Evolutionary conservation across 92 coral and sea anemone species (phyloP), one percentile per base, ranked within the genome.

Genomic region (Chrysogorgia sp.): DNA sequence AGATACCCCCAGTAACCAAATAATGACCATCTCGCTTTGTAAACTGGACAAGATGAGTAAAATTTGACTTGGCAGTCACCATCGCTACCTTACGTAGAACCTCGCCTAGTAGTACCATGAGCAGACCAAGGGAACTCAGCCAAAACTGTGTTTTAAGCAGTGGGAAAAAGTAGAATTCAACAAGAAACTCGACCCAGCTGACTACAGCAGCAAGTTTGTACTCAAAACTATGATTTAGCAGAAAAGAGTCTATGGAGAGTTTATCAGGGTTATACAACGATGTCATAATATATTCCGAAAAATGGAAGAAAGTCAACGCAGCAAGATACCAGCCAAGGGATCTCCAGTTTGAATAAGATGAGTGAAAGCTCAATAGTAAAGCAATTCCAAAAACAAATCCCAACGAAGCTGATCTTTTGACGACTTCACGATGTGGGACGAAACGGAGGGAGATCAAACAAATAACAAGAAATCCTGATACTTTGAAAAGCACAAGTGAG

Each of bases 1-100:
- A 94, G 9, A 94, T 88, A 0, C 98, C 98, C 74, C 76, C 61
- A 0, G 97, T 89, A 10, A 94, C 96, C 28, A 94, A 80, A 2
- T 85, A 89, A 58, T 94, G 98, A 10, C 75, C 77, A 10, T 79
- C 90, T 34, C 82, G 93, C 79, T 91, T 94, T 34, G 71, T 85
- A 29, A 67, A 84, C 72, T 91, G 94, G 33, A 94, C 91, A 48
- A 89, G 20, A 41, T 94, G 98, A 0, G 98, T 82, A 34, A 94
- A 94, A 64, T 92, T 94, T 0, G 98, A 88, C 71, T 91, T 86
- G 3, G 98, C 98, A 25, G 98, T 94, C 29, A 89, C 65, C 98
- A 94, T 94, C 7, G 98, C 97, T 0, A 94, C 75, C 50, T 94
- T 94, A 9, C 98, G 91, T 25, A 86, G 52, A 10, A 82, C 62